A percentile compares a stretch with the other conserved stretches of the same genome.
These are phyloP conservation scores for Parasteatoda tepidariorum DNA, from an alignment of 1,140 invertebrate species.

Conservation along the genomic window DNA sequence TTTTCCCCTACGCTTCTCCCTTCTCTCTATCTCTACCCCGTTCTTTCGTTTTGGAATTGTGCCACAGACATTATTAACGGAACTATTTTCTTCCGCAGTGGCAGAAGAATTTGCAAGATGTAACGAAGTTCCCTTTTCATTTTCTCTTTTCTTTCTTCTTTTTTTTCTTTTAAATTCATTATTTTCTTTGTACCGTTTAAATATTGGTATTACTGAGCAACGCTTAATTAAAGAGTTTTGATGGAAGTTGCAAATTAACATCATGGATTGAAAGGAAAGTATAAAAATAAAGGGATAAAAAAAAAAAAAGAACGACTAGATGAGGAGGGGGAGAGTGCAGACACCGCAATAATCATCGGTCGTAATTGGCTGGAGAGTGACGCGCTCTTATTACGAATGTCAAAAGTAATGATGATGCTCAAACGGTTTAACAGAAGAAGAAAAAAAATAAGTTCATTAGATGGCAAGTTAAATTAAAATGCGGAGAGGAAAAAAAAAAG, in stretches of 20 bases:
- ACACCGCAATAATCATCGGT: constrained; percentile 18
- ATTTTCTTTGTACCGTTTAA: constrained; percentile 44
- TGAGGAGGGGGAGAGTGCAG: background rate
- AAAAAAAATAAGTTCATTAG: constrained; percentile 12
- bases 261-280: background rate
- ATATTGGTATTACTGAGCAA: constrained; percentile 43
- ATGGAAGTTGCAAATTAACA: constrained; percentile 46
- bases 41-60: constrained; percentile 32
- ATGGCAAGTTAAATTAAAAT: constrained; percentile 20
- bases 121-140: constrained; percentile 26
- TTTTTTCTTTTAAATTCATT: background rate
- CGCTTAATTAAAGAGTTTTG: constrained; percentile 40
- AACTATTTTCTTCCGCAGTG: background rate
- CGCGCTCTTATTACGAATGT: background rate
- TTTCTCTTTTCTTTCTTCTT: constrained; percentile 1
- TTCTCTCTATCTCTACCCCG: background rate
- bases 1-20: background rate
- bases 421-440: constrained; percentile 6
- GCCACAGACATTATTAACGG: constrained; percentile 48
- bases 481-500: background rate
- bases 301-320: background rate
- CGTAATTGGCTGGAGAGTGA: background rate
- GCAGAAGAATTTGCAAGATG: constrained; percentile 16
- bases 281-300: background rate
- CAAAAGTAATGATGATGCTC: background rate